These are phyloP conservation scores for Brachionichthys hirsutus DNA, from an alignment of 2,113 vertebrate genomes.

Conservation along the genomic window DNA sequence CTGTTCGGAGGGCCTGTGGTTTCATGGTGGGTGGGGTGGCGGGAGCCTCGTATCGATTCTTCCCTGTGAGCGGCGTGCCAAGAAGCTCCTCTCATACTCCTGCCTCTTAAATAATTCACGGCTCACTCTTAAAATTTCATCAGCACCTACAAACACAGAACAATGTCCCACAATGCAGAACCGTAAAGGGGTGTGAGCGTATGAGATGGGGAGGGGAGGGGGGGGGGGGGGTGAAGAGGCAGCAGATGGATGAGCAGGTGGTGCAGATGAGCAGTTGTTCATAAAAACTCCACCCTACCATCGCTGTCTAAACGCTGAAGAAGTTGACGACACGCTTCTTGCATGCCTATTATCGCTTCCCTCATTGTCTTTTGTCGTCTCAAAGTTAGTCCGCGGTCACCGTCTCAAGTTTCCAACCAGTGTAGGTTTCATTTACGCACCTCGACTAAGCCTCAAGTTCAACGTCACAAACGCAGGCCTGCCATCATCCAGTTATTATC, in stretches of 20 bases:
- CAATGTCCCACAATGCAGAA: conserved; percentile 48
- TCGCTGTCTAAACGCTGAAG: too few relatives aligned
- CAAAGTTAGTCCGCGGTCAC: not conserved
- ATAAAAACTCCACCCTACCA: too few relatives aligned
- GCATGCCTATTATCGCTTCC: too few relatives aligned
- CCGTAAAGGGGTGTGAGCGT: conserved; percentile 14
- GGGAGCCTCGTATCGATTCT: conserved; percentile 64
- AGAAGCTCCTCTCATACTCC: conserved; percentile 71
- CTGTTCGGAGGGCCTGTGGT: conserved; percentile 46
- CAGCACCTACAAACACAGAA: conserved; percentile 66
- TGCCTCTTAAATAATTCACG: conserved; percentile 77
- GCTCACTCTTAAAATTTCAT: conserved; percentile 71
- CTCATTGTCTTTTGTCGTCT: too few relatives aligned
- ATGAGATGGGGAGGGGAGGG: not conserved
- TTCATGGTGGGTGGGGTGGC: conserved; percentile 8
- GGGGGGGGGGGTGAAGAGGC: conserved; percentile 18
- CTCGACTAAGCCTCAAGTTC: not conserved
- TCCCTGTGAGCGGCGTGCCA: conserved; percentile 58
- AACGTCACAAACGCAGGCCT: conserved; percentile 2
- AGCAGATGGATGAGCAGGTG: conserved; percentile 36
- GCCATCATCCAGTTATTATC: conserved; percentile 9
- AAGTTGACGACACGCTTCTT: conserved; percentile 3
- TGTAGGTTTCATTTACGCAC: not conserved
- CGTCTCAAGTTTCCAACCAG: not conserved
- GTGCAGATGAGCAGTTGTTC: too few relatives aligned